phyloP scores from a whole-genome alignment of 2,888 invertebrate species.

The Eupeodes latifasciatus region DNA sequence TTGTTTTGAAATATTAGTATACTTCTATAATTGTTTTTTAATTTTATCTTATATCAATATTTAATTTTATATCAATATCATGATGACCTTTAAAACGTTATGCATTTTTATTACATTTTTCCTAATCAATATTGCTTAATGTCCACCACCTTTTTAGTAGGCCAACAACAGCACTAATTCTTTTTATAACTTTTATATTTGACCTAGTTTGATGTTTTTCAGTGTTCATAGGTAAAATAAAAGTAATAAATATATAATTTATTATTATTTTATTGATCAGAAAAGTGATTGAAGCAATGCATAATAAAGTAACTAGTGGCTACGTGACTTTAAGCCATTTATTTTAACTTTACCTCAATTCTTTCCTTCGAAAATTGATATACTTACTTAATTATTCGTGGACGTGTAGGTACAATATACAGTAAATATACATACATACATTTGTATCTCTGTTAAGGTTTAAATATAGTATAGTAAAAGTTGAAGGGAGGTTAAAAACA shows the following conservation, averaged over 20 bases:
- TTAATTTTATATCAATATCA: too few species aligned
- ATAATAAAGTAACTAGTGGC: not conserved
- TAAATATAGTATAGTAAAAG: too few species aligned
- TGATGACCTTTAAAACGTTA: not conserved
- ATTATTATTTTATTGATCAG: not conserved
- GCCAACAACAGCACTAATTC: not conserved
- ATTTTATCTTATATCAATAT: too few species aligned
- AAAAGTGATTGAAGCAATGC: not conserved
- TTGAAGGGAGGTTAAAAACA: too few species aligned
- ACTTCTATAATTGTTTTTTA: too few species aligned
- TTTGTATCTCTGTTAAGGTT: too few species aligned
- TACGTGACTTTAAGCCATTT: conserved; percentile 10
- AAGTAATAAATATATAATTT: not conserved
- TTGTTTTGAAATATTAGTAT: too few species aligned
- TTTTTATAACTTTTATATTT: not conserved
- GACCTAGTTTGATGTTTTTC: not conserved
- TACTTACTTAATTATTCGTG: not conserved
- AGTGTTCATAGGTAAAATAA: not conserved
- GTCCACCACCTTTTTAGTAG: not conserved
- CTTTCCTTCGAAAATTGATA: not conserved
- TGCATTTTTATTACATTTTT: not conserved
- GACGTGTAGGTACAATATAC: too few species aligned
- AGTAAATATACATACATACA: too few species aligned
- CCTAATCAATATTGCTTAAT: not conserved
- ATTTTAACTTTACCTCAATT: not conserved